Evolutionary conservation across 2,113 vertebrate genomes (phyloP).

Genomic region (Orycteropus afer): DNA sequence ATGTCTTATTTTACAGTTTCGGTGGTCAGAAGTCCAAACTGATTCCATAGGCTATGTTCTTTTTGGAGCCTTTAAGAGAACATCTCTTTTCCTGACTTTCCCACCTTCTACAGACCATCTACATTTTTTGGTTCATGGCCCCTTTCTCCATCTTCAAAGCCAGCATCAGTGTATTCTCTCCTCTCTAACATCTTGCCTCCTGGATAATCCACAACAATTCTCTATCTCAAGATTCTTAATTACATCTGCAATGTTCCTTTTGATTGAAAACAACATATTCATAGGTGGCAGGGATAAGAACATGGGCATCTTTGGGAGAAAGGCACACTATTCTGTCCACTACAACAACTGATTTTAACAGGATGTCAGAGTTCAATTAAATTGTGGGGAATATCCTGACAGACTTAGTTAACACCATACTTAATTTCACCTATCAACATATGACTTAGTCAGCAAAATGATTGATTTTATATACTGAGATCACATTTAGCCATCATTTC

Average conservation of each 20-base stretch:
- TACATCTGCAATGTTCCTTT: neutral
- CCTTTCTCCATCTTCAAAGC: neutral
- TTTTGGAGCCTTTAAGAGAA: neutral
- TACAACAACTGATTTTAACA: slow-evolving; percentile 1
- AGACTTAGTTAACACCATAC: neutral
- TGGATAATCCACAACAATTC: neutral
- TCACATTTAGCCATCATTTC: neutral
- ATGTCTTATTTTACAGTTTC: neutral
- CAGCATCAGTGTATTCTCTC: neutral
- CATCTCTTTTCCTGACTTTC: neutral
- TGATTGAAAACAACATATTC: neutral
- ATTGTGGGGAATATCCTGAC: neutral
- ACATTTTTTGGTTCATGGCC: neutral
- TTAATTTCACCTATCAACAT: neutral
- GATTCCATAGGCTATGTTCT: neutral
- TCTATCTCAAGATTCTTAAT: neutral
- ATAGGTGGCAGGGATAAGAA: neutral
- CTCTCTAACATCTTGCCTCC: neutral
- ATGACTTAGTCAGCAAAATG: neutral
- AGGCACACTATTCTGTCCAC: neutral
- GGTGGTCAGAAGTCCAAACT: slow-evolving; percentile 18
- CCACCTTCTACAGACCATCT: neutral
- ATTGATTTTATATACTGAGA: neutral
- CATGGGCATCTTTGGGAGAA: neutral
- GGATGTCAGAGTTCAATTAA: neutral